Percentiles rank a stretch among this genome's conserved stretches.
Conservation (phyloP, 1,140 invertebrate species). For the silkworm (Bombyx mori) region ASM3026992v2 NC_085123.1:6777001-6777500, state of each 20-base stretch:
- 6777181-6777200: slow-evolving; percentile 53
- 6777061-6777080: slow-evolving; percentile 33
- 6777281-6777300: not conserved
- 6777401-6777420: not conserved
- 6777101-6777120: slow-evolving; percentile 25
- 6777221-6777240: slow-evolving; percentile 65
- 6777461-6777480: slow-evolving; percentile 39
- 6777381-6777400: not conserved
- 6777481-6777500: slow-evolving; percentile 36
- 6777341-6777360: not conserved
- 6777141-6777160: slow-evolving; percentile 17
- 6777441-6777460: slow-evolving; percentile 61
- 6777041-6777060: slow-evolving; percentile 25
- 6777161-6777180: slow-evolving; percentile 39
- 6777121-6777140: slow-evolving; percentile 30
- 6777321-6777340: too few species aligned
- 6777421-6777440: slow-evolving; percentile 15
- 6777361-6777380: not conserved
- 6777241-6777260: slow-evolving; percentile 61
- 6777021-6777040: slow-evolving; percentile 17
- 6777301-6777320: not conserved
- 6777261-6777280: slow-evolving; percentile 10
- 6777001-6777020: slow-evolving; percentile 23
- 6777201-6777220: slow-evolving; percentile 35
- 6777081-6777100: slow-evolving; percentile 11